Evolutionary conservation across 1,140 invertebrate genomes (phyloP), one percentile per base, ranked within the genome.

Genomic region (Mactra quadrangularis): DNA sequence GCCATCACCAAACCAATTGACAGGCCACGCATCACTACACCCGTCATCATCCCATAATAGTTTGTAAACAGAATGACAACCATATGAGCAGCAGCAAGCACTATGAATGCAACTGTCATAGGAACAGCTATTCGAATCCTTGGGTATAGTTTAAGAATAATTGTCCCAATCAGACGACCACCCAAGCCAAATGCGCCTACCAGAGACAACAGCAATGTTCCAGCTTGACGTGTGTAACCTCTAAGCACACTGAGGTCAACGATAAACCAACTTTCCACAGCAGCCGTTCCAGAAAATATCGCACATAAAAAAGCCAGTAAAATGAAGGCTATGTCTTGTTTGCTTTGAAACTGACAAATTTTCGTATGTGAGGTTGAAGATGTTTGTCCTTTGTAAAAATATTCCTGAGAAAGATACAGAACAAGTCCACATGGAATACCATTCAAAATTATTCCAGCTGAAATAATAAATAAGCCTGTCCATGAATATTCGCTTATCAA

Each of bases 251-350:
- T 75, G 6, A 75, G 15, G 45, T 75, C 71, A 6, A 75, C 71
- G 22, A 53, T 75, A 60, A 75, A 75, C 71, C 71, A 75, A n/a
- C 52, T 75, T 35, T 75, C 71, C n/a, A 75, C 55, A 17, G 71
- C 71, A 17, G 53, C 47, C 11, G 52, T 45, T 6, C 71, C 71
- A 19, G 71, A 55, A 75, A 38, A 75, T 41, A 75, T 57, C 19
- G 33, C 7, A 29, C 71, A 59, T 17, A 60, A 31, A n/a, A 75
- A 3, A 19, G 60, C 52, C 41, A 75, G 60, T 25, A 75, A 6
- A 17, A 59, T 59, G 47, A 52, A 75, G 1, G 71, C 71, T 13
- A 75, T 29, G 33, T 75, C 71, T 29, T 75, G 52, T 57, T 60
- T 75, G 11, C 53, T 59, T n/a, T 22, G 59, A 75, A 19, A 75